These are phyloP conservation scores for Plusia festucae DNA, from an alignment of 2,888 invertebrate species.

Conservation along the genomic window DNA sequence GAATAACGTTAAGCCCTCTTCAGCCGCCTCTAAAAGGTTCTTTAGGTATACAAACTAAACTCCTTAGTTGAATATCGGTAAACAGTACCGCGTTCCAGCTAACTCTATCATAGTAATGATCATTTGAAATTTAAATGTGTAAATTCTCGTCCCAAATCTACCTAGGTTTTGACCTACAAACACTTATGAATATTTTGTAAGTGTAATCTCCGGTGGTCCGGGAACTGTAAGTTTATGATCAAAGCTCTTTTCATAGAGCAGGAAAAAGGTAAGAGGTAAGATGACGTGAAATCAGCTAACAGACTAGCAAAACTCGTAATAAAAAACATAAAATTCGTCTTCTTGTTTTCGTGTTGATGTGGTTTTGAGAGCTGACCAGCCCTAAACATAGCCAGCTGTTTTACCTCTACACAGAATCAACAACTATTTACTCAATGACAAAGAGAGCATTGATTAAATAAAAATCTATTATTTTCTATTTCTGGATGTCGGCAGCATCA, in stretches of 20 bases:
- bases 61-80: conserved; percentile 33
- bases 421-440: no score
- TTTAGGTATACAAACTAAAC: conserved; percentile 25
- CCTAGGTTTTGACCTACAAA: conserved; percentile 4
- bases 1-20: conserved; percentile 38
- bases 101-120: conserved; percentile 14
- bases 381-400: no score
- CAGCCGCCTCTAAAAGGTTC: conserved; percentile 41
- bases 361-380: no score
- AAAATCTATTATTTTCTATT: no score
- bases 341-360: no score
- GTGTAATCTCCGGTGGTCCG: conserved; percentile 6
- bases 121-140: not conserved
- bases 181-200: conserved; percentile 5
- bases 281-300: conserved; percentile 18
- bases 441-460: no score
- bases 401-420: no score
- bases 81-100: conserved; percentile 21
- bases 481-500: no score
- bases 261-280: not conserved
- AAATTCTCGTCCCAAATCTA: not conserved
- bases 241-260: not conserved
- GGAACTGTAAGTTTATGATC: not conserved
- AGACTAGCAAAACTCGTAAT: no score
- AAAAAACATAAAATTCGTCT: no score